Evolutionary conservation across 2,888 invertebrate species (phyloP).

Genomic region (Willowsia nigromaculata): DNA sequence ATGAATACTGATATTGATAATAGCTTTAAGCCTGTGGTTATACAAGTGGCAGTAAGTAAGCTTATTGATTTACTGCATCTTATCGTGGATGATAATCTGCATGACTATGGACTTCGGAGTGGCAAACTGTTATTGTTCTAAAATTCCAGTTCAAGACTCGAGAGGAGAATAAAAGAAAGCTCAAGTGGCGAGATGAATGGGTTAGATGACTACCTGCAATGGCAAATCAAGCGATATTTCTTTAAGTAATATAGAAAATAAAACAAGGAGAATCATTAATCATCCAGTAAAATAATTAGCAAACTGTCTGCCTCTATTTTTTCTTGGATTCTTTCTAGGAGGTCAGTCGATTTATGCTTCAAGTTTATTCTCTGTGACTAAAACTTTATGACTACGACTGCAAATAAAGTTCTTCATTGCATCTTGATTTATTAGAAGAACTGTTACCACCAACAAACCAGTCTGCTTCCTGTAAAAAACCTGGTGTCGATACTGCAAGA

Average conservation of each 20-base stretch:
- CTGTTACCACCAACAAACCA: no score
- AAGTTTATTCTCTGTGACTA: not conserved
- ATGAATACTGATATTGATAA: not conserved
- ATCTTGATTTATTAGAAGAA: not conserved
- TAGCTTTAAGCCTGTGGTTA: no score
- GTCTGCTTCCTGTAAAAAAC: no score
- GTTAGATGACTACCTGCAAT: not conserved
- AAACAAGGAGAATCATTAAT: constrained; percentile 46
- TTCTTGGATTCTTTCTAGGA: constrained; percentile 26
- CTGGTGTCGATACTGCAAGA: no score
- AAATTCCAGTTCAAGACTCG: not conserved
- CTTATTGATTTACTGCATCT: constrained; percentile 9
- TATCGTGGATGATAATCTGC: constrained; percentile 2
- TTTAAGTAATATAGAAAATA: not conserved
- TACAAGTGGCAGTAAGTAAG: no score
- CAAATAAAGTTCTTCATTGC: constrained; percentile 20
- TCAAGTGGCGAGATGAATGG: not conserved
- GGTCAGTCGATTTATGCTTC: constrained; percentile 16
- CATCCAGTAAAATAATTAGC: constrained; percentile 56
- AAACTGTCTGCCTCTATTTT: constrained; percentile 54
- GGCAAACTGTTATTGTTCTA: not conserved
- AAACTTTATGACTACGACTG: not conserved
- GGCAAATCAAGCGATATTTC: not conserved
- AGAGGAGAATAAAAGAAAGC: not conserved
- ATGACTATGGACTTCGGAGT: not conserved